phyloP scores from a whole-genome alignment of 2,888 invertebrate genomes.

The Chrysodeixis includens region DNA sequence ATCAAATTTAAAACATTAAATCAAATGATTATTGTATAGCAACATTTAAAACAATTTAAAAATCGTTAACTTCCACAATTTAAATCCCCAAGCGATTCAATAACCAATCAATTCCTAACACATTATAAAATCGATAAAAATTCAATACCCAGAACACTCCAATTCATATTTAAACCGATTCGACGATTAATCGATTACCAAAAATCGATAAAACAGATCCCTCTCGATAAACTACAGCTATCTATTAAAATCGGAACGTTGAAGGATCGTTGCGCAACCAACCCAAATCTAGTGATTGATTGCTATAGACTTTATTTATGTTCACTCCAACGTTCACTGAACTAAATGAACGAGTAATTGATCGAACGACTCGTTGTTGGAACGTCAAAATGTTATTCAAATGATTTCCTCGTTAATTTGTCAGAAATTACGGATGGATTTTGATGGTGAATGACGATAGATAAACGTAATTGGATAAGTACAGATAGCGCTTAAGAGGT shows the following conservation, averaged over 20 bases:
- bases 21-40: too few species aligned
- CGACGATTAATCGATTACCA: neutral
- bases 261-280: slow-evolving; percentile 35
- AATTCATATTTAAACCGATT: too few species aligned
- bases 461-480: too few species aligned
- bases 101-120: neutral
- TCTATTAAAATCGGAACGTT: slow-evolving; percentile 8
- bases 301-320: slow-evolving; percentile 42
- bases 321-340: slow-evolving; percentile 9
- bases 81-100: neutral
- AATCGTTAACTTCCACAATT: neutral
- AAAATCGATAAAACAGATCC: neutral
- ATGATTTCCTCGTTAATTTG: slow-evolving; percentile 4
- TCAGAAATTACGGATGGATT: neutral
- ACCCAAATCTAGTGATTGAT: slow-evolving; percentile 49
- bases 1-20: too few species aligned
- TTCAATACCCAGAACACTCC: too few species aligned
- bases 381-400: neutral
- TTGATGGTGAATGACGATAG: too few species aligned
- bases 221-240: slow-evolving; percentile 5
- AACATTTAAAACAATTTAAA: too few species aligned
- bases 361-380: slow-evolving; percentile 18
- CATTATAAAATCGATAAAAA: slow-evolving; percentile 3
- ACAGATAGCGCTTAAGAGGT: too few species aligned
- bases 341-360: slow-evolving; percentile 22